phyloP scores from a whole-genome alignment of 2,113 vertebrate genomes.

The Passer domesticus region DNA sequence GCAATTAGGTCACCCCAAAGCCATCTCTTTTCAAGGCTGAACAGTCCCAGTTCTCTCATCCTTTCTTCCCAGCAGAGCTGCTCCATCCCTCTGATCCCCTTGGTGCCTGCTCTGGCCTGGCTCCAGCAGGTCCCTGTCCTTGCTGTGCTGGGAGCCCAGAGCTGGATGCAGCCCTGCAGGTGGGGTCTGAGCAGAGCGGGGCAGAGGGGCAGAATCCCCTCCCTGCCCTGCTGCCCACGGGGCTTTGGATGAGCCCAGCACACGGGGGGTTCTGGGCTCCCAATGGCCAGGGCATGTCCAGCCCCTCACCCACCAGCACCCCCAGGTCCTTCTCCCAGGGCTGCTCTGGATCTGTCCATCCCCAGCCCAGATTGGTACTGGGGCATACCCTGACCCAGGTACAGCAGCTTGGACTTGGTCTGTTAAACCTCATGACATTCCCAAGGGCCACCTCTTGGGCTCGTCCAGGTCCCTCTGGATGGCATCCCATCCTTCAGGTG shows the following conservation, averaged over 20 bases:
- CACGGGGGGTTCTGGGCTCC: no score
- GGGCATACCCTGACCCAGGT: fast-evolving
- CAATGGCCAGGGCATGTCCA: no score
- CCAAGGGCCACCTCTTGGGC: no score
- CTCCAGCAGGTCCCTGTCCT: no score
- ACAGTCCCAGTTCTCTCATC: fast-evolving
- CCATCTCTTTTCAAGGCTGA: fast-evolving
- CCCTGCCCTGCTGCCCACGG: no score
- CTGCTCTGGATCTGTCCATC: background rate
- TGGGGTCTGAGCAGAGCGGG: no score
- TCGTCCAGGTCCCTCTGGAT: background rate
- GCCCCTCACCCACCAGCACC: background rate
- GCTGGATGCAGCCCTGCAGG: no score
- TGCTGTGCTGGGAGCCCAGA: no score
- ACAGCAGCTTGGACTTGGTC: background rate
- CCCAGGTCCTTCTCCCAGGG: background rate
- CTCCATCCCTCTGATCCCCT: background rate
- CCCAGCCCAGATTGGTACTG: fast-evolving
- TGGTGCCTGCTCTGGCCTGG: background rate
- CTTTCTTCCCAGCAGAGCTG: background rate
- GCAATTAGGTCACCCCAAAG: fast-evolving
- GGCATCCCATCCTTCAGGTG: background rate
- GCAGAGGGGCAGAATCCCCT: no score
- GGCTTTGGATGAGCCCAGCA: no score
- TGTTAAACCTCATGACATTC: background rate